Evolutionary conservation across 1,140 invertebrate species (phyloP).

Genomic region (Lutraria rhynchaena): DNA sequence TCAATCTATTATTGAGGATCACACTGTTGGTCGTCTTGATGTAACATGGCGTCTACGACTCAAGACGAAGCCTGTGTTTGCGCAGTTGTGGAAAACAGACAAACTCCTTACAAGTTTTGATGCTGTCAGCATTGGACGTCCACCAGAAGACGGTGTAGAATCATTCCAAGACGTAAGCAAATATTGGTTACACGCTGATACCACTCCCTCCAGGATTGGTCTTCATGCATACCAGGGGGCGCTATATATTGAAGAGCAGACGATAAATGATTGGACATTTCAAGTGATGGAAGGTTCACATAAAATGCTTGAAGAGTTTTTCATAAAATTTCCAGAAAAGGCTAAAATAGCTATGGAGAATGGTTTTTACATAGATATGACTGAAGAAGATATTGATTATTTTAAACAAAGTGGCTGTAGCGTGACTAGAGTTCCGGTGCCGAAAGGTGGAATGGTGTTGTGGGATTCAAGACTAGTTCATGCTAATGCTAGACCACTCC

Average conservation of each 20-base stretch:
- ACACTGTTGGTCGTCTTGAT: slow-evolving; percentile 70
- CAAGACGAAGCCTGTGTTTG: slow-evolving; percentile 68
- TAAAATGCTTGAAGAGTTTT: slow-evolving; percentile 59
- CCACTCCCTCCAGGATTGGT: slow-evolving; percentile 51
- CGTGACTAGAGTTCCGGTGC: slow-evolving; percentile 45
- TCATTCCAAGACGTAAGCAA: slow-evolving; percentile 30
- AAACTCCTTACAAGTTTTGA: slow-evolving; percentile 72
- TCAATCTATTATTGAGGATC: slow-evolving; percentile 66
- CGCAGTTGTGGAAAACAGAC: slow-evolving; percentile 70
- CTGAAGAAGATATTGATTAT: slow-evolving; percentile 31
- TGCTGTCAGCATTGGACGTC: slow-evolving; percentile 71
- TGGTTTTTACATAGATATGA: slow-evolving; percentile 33
- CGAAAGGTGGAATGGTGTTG: slow-evolving; percentile 58
- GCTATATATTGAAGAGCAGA: slow-evolving; percentile 62
- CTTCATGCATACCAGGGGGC: slow-evolving; percentile 70
- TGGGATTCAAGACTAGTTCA: slow-evolving; percentile 63
- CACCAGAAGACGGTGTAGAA: slow-evolving; percentile 70
- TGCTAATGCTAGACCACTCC: slow-evolving; percentile 53
- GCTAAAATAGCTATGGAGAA: neutral
- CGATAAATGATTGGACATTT: slow-evolving; percentile 55
- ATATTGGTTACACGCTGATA: slow-evolving; percentile 70
- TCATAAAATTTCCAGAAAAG: slow-evolving; percentile 19
- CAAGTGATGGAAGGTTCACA: slow-evolving; percentile 64
- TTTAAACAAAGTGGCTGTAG: slow-evolving; percentile 39
- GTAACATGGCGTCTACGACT: slow-evolving; percentile 70